Evolutionary conservation across 2,113 vertebrate genomes (phyloP).

Genomic region (Australoheros scitulus): DNA sequence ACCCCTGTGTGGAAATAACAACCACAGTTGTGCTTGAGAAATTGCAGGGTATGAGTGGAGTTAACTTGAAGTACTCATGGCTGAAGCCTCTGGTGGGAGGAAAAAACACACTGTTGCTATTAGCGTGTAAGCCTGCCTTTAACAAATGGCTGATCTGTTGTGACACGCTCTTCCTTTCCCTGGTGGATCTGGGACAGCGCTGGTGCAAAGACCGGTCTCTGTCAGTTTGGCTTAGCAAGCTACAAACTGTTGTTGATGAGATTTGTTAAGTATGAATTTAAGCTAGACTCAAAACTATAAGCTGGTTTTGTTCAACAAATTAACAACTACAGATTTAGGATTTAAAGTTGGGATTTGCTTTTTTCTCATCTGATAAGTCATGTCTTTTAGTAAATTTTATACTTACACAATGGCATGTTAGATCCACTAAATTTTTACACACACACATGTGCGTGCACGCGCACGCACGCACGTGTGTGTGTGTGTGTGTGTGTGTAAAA

Average conservation of each 20-base stretch:
- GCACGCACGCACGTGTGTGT: too few species aligned
- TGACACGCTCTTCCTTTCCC: slow-evolving; percentile 54
- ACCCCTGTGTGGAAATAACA: slow-evolving; percentile 53
- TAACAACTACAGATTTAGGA: neutral
- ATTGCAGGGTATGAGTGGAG: slow-evolving; percentile 51
- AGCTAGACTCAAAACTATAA: slow-evolving; percentile 16
- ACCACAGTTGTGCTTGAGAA: slow-evolving; percentile 47
- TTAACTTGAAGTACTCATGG: slow-evolving; percentile 25
- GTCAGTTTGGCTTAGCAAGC: neutral
- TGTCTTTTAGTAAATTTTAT: neutral
- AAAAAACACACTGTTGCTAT: slow-evolving; percentile 58
- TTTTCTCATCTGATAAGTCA: neutral
- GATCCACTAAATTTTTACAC: too few species aligned
- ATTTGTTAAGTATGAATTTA: slow-evolving; percentile 29
- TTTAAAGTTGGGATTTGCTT: neutral
- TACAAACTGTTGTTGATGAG: slow-evolving; percentile 20
- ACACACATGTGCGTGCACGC: too few species aligned
- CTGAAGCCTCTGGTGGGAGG: slow-evolving; percentile 20
- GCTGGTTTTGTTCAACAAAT: slow-evolving; percentile 19
- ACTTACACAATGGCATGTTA: neutral
- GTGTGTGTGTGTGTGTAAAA: too few species aligned
- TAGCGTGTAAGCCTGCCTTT: slow-evolving; percentile 52
- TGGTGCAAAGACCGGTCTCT: slow-evolving; percentile 16
- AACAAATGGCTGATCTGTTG: slow-evolving; percentile 63
- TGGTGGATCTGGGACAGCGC: slow-evolving; percentile 33